phyloP scores from a whole-genome alignment of 1,140 invertebrate genomes.

The Bombus consobrinus region DNA sequence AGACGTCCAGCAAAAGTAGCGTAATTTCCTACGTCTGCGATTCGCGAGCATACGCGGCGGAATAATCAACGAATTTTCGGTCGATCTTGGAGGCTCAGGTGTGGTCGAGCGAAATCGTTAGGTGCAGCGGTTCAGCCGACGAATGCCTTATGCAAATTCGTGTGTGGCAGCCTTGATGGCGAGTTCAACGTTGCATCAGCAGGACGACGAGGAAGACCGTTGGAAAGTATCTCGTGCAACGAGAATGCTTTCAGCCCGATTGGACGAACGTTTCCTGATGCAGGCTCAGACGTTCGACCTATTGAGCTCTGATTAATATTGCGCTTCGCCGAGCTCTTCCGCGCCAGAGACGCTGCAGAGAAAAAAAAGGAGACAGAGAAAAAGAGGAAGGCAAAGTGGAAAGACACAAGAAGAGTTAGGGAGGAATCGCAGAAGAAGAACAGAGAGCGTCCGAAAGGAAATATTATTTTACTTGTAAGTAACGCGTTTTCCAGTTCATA shows the following conservation, averaged over 20 bases:
- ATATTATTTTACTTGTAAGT: conserved; percentile 50
- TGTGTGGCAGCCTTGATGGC: conserved; percentile 22
- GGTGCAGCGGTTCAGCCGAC: background rate
- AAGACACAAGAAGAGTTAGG: background rate
- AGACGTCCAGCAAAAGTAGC: too few relatives aligned
- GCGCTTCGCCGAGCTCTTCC: conserved; percentile 36
- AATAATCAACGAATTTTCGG: background rate
- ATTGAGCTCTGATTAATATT: conserved; percentile 73
- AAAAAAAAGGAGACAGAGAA: background rate
- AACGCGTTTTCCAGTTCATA: background rate
- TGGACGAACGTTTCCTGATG: conserved; percentile 66
- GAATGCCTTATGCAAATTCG: conserved; percentile 39
- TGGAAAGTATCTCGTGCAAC: conserved; percentile 57
- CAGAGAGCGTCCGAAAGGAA: conserved; percentile 46
- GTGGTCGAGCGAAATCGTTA: conserved; percentile 1
- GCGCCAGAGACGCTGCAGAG: conserved; percentile 28
- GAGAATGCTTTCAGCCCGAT: conserved; percentile 73
- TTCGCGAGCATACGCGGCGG: background rate
- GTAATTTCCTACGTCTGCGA: background rate
- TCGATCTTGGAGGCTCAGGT: background rate
- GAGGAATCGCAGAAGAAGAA: conserved; percentile 1
- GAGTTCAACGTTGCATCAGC: conserved; percentile 44
- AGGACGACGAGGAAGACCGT: conserved; percentile 49
- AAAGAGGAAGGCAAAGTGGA: too few relatives aligned
- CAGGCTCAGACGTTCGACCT: conserved; percentile 67